A percentile compares a stretch with the other conserved stretches of the same genome.
These are phyloP conservation scores for Colius striatus DNA, from an alignment of 2,113 vertebrate species.

Conservation along the genomic window DNA sequence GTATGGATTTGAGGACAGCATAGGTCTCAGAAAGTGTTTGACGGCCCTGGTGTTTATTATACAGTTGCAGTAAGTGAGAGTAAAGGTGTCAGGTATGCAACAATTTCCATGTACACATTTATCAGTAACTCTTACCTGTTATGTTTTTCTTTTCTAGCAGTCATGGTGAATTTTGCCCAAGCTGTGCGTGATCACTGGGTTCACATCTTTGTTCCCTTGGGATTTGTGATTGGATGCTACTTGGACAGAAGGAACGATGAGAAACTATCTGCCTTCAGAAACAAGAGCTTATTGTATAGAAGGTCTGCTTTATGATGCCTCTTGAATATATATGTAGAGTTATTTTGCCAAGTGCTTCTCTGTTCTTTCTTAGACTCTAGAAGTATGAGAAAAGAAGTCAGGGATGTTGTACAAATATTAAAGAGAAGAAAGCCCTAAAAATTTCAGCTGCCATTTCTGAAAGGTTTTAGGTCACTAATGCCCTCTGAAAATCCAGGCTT, in stretches of 20 bases:
- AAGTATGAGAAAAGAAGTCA: background rate
- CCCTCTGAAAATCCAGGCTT: background rate
- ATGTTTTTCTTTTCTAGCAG: constrained; percentile 39
- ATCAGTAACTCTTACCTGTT: background rate
- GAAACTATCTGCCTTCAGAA: constrained; percentile 86
- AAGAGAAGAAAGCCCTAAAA: background rate
- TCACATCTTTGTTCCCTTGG: constrained; percentile 85
- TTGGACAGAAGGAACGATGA: constrained; percentile 85
- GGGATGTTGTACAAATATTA: background rate
- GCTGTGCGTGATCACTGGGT: constrained; percentile 84
- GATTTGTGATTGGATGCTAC: constrained; percentile 88
- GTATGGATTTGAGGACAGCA: background rate
- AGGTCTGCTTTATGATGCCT: constrained; percentile 77
- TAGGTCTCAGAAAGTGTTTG: background rate
- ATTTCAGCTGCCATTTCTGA: background rate
- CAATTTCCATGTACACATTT: background rate
- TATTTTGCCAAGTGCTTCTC: background rate
- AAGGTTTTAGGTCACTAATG: background rate
- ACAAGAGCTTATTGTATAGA: constrained; percentile 88
- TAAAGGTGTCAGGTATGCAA: background rate
- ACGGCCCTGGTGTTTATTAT: background rate
- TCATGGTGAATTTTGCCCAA: constrained; percentile 82
- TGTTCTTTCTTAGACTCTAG: background rate
- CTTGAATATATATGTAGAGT: background rate
- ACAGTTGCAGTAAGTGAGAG: background rate